These are phyloP conservation scores for Tachina fera DNA, from an alignment of 2,888 invertebrate species.

Conservation along the genomic window DNA sequence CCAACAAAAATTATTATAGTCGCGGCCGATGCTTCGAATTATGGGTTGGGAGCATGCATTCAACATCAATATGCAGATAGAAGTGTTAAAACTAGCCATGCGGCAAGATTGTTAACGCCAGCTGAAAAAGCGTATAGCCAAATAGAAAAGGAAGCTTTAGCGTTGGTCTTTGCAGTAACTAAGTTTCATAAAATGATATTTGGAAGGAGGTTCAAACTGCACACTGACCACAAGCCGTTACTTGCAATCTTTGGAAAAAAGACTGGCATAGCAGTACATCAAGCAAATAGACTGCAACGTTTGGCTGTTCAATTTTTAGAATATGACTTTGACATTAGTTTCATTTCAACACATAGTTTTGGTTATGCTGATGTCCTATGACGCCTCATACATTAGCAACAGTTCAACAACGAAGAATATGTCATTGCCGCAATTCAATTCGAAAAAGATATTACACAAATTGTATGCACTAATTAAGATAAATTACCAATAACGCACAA, in stretches of 20 bases:
- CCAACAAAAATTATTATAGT: slow-evolving; percentile 66
- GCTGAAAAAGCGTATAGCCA: slow-evolving; percentile 39
- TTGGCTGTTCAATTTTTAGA: slow-evolving; percentile 70
- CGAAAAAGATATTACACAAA: slow-evolving; percentile 45
- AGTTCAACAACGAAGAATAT: slow-evolving; percentile 29
- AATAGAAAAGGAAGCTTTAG: slow-evolving; percentile 63
- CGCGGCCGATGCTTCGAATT: slow-evolving; percentile 69
- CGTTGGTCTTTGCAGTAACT: slow-evolving; percentile 64
- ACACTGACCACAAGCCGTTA: slow-evolving; percentile 70
- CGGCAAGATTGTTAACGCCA: too few relatives aligned
- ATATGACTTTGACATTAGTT: slow-evolving; percentile 73
- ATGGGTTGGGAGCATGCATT: too few relatives aligned
- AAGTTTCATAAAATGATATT: slow-evolving; percentile 69
- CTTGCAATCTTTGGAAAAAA: slow-evolving; percentile 69
- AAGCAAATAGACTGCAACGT: slow-evolving; percentile 59
- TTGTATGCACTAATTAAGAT: slow-evolving; percentile 21
- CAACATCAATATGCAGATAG: too few relatives aligned
- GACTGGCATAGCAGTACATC: slow-evolving; percentile 4
- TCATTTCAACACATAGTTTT: slow-evolving; percentile 71
- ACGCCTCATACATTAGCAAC: slow-evolving; percentile 58
- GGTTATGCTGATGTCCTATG: slow-evolving; percentile 70
- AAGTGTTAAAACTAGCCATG: too few relatives aligned
- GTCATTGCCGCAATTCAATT: slow-evolving; percentile 58
- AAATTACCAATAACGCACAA: slow-evolving; percentile 61
- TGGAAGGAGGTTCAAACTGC: slow-evolving; percentile 61